Conservation (phyloP, 2,113 vertebrate genomes). For the Holacanthus passer region DNA sequence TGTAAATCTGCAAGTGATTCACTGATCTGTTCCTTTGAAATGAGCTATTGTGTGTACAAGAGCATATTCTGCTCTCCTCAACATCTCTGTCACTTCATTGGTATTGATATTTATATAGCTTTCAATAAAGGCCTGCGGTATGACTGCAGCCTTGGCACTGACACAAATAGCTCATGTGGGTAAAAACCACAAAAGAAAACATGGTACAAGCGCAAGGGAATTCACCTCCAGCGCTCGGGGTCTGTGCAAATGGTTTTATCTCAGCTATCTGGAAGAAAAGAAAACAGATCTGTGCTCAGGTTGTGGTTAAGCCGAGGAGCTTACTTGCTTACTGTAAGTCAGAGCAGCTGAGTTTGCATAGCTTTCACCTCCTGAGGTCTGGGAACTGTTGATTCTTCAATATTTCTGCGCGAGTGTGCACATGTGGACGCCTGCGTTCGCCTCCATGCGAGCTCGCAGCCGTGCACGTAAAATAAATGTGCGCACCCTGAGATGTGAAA, state of each 20-base stretch:
- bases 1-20: background rate
- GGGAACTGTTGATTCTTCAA: slow-evolving; percentile 73
- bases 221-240: slow-evolving; percentile 7
- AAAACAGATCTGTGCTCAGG: slow-evolving; percentile 59
- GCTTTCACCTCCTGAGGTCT: slow-evolving; percentile 58
- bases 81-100: background rate
- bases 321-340: slow-evolving; percentile 69
- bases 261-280: slow-evolving; percentile 49
- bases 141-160: background rate
- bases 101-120: background rate
- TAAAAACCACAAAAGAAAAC: slow-evolving; percentile 34
- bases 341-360: slow-evolving; percentile 76
- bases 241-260: slow-evolving; percentile 35
- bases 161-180: slow-evolving; percentile 15
- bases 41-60: background rate
- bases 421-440: slow-evolving; percentile 4
- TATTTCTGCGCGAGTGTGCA: slow-evolving; percentile 47
- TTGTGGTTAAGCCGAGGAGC: slow-evolving; percentile 62
- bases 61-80: background rate
- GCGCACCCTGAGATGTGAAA: slow-evolving; percentile 25
- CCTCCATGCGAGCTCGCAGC: background rate
- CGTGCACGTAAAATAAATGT: slow-evolving; percentile 10
- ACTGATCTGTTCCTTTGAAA: background rate
- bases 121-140: background rate
- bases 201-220: background rate